phyloP scores from a whole-genome alignment of 2,797 vertebrate species.

The Onychomys arenicola region DNA sequence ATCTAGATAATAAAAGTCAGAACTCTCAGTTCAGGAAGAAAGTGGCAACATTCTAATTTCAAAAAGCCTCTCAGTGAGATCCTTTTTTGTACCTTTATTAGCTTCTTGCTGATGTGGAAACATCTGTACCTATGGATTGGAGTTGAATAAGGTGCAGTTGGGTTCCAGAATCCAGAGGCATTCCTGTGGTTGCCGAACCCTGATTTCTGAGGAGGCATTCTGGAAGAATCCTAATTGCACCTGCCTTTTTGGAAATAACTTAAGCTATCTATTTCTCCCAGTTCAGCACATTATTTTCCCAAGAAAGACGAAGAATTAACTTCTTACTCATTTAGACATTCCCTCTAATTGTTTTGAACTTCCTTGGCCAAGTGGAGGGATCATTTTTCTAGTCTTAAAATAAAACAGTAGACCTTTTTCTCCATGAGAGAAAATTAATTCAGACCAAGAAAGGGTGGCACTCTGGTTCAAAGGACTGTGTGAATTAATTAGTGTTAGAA shows the following conservation, averaged over 20 bases:
- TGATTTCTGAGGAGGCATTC: not conserved
- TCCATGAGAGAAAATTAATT: constrained; percentile 73
- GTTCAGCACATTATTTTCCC: constrained; percentile 50
- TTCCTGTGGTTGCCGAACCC: not conserved
- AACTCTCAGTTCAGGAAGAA: not conserved
- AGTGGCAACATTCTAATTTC: not conserved
- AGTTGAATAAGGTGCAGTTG: not conserved
- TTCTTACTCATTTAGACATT: constrained; percentile 75
- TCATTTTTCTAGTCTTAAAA: constrained; percentile 74
- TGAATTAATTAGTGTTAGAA: constrained; percentile 76
- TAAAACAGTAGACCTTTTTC: constrained; percentile 50
- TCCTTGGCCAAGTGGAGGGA: constrained; percentile 67
- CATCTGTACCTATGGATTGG: not conserved
- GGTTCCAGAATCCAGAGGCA: not conserved
- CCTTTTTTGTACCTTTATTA: constrained; percentile 1
- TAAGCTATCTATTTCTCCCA: constrained; percentile 46
- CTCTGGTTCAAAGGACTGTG: constrained; percentile 63
- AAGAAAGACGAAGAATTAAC: constrained; percentile 72
- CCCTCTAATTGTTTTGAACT: constrained; percentile 73
- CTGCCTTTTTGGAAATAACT: constrained; percentile 37
- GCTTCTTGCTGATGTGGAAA: not conserved
- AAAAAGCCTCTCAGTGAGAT: not conserved
- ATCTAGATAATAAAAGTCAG: not conserved
- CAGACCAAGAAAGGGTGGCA: constrained; percentile 68
- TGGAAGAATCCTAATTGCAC: not conserved